Base-by-base conservation (phyloP, 2,797 vertebrate species). In the Gouania willdenowi region DNA sequence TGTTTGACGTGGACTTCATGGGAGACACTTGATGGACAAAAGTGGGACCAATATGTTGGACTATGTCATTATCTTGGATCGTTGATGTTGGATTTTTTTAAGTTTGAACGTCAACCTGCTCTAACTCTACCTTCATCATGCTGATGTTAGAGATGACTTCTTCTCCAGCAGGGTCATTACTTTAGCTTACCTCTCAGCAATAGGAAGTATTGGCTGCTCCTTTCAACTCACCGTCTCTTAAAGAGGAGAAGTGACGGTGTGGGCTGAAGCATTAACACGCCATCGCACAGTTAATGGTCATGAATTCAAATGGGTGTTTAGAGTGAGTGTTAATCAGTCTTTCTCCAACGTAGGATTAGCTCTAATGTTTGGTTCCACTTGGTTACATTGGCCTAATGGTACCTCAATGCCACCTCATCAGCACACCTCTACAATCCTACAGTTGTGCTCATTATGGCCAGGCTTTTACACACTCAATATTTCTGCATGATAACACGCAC, bases 341-440 rank as follows among this genome's bases (percentile, higher is more conserved):
- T 10, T 10, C 26, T 29, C 23, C 35, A 37, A 36, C 37, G 21
- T 24, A 41, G 62, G 26, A 54, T 52, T 32, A 38, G 4, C 8
- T 41, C 34, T 61, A 54, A 48, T 53, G 29, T 58, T 59, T 33
- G 37, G 63, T 69, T 75, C 53, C 46, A 42, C 68, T 43, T 57
- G 28, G 45, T 53, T 49, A 34, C 30, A 19, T 47, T 47, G 51
- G 30, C 44, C 33, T 59, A 62, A 58, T 57, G 49, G 43, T 26
- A 23, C 58, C 44, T 56, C 41, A 45, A 60, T 49, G 47, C 20
- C 22, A 17, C 24, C 61, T 57, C 28, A 31, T 45, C 14, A 47
- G 10, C 19, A 6, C 53, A 36, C 23, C 2, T 11, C 26, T 19
- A 19, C 37, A 55, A 51, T 60, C 24, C 26, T 41, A 5, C 3